Evolutionary conservation across 2,888 invertebrate species (phyloP).

Genomic region (Rhamnusium bicolor): DNA sequence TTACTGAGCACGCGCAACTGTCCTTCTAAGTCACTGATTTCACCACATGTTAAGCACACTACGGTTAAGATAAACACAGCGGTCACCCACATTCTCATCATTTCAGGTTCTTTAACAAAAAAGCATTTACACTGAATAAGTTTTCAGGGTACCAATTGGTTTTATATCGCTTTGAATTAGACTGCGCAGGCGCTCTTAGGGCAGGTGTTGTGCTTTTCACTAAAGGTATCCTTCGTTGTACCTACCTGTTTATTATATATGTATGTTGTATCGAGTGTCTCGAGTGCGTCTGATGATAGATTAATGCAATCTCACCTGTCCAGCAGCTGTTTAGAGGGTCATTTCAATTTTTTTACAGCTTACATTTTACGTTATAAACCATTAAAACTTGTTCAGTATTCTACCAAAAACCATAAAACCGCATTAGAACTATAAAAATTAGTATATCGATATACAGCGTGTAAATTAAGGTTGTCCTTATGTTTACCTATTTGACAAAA

Average conservation of each 20-base stretch:
- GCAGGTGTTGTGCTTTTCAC: slow-evolving; percentile 50
- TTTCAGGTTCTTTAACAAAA: slow-evolving; percentile 20
- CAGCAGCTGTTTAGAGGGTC: slow-evolving; percentile 42
- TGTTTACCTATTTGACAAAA: too few species aligned
- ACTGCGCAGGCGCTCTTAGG: slow-evolving; percentile 49
- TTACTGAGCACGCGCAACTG: slow-evolving; percentile 72
- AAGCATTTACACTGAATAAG: slow-evolving; percentile 17
- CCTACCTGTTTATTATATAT: slow-evolving; percentile 42
- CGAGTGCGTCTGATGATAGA: slow-evolving; percentile 34
- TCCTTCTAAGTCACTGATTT: slow-evolving; percentile 63
- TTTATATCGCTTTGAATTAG: slow-evolving; percentile 43
- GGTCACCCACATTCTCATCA: slow-evolving; percentile 32
- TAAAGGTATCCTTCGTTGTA: slow-evolving; percentile 39
- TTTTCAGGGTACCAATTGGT: slow-evolving; percentile 44
- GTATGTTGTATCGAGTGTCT: slow-evolving; percentile 50
- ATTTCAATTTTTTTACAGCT: slow-evolving; percentile 10
- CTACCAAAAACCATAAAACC: background rate
- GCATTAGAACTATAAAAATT: background rate
- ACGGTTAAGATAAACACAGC: slow-evolving; percentile 25
- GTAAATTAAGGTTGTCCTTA: too few species aligned
- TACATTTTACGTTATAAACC: background rate
- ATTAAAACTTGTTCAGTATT: background rate
- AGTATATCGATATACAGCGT: background rate
- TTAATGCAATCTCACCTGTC: slow-evolving; percentile 47
- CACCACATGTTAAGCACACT: slow-evolving; percentile 37